A percentile compares a stretch with the other conserved stretches of the same genome.
These are phyloP conservation scores for Wasmannia auropunctata DNA, from an alignment of 1,140 invertebrate genomes.

Conservation along the genomic window DNA sequence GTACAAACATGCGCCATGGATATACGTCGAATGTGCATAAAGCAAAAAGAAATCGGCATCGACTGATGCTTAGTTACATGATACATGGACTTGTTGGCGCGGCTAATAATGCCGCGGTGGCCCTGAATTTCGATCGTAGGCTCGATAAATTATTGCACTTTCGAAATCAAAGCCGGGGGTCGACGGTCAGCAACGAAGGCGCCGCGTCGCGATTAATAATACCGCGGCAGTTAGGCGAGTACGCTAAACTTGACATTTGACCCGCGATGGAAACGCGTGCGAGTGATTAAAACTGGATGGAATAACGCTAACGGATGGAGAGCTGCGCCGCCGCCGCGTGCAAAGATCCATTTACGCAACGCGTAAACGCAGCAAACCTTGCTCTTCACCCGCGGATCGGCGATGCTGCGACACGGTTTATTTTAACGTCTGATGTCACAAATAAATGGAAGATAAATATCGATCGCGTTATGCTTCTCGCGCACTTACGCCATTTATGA, in stretches of 20 bases:
- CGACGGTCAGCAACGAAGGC: slow-evolving; percentile 48
- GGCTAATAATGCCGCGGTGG: slow-evolving; percentile 2
- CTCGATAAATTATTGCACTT: slow-evolving; percentile 51
- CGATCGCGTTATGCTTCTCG: background rate
- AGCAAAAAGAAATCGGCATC: background rate
- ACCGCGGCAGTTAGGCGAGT: slow-evolving; percentile 16
- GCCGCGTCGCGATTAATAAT: slow-evolving; percentile 30
- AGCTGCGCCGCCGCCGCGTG: slow-evolving; percentile 36
- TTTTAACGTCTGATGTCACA: slow-evolving; percentile 41
- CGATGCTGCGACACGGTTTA: background rate
- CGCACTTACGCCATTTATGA: background rate
- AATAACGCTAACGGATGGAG: slow-evolving; percentile 55
- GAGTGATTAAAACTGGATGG: slow-evolving; percentile 65
- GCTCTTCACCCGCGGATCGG: slow-evolving; percentile 25
- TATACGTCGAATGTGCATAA: background rate
- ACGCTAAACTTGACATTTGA: slow-evolving; percentile 68
- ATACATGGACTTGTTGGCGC: background rate
- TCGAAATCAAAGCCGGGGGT: slow-evolving; percentile 42
- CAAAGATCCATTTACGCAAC: slow-evolving; percentile 61
- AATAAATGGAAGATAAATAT: slow-evolving; percentile 32
- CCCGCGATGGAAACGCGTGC: slow-evolving; percentile 58
- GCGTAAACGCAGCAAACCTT: slow-evolving; percentile 22
- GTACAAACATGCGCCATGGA: background rate
- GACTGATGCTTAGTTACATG: slow-evolving; percentile 1
- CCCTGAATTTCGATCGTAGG: slow-evolving; percentile 39